Evolutionary conservation across 2,797 vertebrate genomes (phyloP).

Genomic region (Malurus leucopterus): DNA sequence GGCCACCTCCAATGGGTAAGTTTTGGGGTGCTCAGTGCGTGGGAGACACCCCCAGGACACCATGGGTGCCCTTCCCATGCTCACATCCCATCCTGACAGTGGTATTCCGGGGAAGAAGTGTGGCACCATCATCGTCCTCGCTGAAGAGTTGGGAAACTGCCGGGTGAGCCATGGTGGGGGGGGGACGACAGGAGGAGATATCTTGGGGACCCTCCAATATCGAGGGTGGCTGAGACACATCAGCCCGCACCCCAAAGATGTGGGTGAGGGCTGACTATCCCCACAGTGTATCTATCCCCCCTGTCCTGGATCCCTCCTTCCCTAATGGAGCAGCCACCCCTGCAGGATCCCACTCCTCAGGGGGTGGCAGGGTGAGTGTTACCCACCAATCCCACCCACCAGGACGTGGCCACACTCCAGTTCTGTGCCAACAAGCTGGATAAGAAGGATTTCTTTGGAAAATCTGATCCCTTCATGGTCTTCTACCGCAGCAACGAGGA

Average conservation of each 20-base stretch:
- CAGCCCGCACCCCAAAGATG: background rate
- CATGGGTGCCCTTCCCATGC: fast-evolving
- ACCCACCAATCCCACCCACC: background rate
- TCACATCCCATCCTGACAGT: conserved; percentile 59
- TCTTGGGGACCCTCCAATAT: background rate
- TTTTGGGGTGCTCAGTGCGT: fast-evolving
- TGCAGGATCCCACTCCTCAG: fast-evolving
- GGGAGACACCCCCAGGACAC: background rate
- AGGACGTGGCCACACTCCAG: conserved; percentile 94
- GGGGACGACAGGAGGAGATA: background rate
- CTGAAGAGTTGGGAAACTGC: conserved; percentile 92
- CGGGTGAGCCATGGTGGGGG: conserved; percentile 73
- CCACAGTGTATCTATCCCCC: fast-evolving
- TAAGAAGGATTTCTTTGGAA: conserved; percentile 97
- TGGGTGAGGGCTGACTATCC: background rate
- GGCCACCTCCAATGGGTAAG: conserved; percentile 19
- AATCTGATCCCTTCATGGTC: conserved; percentile 94
- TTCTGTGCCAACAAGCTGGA: conserved; percentile 96
- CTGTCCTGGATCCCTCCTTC: background rate
- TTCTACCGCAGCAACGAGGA: conserved; percentile 96
- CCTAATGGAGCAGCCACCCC: background rate
- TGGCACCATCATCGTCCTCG: conserved; percentile 86
- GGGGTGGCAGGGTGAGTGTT: background rate
- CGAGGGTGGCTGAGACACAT: background rate
- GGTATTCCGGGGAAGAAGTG: conserved; percentile 90